Evolutionary conservation across 1,140 invertebrate species (phyloP).

Genomic region (Heliconius congener): DNA sequence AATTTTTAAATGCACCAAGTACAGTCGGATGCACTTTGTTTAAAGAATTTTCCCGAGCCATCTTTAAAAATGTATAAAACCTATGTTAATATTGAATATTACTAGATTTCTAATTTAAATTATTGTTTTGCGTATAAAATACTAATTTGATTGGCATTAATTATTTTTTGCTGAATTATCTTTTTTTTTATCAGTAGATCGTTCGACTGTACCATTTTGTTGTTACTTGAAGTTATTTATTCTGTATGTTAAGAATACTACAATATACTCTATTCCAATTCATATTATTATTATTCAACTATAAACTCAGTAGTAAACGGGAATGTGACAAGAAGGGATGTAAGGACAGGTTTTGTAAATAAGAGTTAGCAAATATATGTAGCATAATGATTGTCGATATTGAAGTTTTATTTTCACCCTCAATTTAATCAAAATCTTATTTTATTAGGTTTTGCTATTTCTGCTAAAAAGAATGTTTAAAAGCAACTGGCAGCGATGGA

Average conservation of each 20-base stretch:
- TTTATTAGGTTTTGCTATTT: neutral
- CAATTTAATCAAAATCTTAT: conserved; percentile 5
- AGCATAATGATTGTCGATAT: conserved; percentile 73
- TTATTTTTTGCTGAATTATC: neutral
- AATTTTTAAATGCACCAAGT: conserved; percentile 63
- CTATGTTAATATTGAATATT: neutral
- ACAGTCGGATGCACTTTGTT: conserved; percentile 43
- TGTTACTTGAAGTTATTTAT: conserved; percentile 58
- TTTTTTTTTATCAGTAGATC: conserved; percentile 11
- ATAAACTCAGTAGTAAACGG: conserved; percentile 35
- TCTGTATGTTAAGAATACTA: conserved; percentile 48
- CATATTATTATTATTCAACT: conserved; percentile 3
- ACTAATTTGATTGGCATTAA: neutral
- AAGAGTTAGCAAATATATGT: conserved; percentile 73
- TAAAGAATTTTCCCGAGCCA: too few species aligned
- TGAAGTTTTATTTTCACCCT: conserved; percentile 48
- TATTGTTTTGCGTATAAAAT: neutral
- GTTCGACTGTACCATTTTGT: conserved; percentile 46
- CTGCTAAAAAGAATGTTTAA: neutral
- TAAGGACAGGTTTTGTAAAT: conserved; percentile 73
- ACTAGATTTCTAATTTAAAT: neutral
- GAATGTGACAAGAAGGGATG: conserved; percentile 38
- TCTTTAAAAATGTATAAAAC: too few species aligned
- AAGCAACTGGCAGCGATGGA: conserved; percentile 39
- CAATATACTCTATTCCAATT: conserved; percentile 2